Evolutionary conservation across 2,888 invertebrate species (phyloP).

Genomic region (Synanthedon vespiformis): DNA sequence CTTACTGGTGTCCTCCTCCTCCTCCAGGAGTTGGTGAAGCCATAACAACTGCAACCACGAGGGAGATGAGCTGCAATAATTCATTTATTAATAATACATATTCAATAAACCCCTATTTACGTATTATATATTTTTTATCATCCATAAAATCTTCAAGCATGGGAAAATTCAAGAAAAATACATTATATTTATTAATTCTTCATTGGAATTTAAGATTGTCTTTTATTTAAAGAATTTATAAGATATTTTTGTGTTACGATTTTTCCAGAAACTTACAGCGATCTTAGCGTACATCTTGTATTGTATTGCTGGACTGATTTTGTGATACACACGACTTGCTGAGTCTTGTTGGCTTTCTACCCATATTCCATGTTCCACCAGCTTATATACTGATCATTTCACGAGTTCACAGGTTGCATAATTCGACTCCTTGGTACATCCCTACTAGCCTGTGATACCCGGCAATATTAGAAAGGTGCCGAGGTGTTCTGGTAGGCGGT

Average conservation of each 20-base stretch:
- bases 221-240: too few relatives aligned
- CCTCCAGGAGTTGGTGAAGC: slow-evolving; percentile 54
- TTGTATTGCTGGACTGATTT: slow-evolving; percentile 56
- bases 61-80: slow-evolving; percentile 41
- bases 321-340: slow-evolving; percentile 38
- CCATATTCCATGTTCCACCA: slow-evolving; percentile 34
- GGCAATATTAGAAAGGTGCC: slow-evolving; percentile 38
- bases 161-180: too few relatives aligned
- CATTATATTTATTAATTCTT: too few relatives aligned
- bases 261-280: slow-evolving; percentile 45
- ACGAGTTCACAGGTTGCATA: slow-evolving; percentile 47
- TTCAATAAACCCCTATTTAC: too few relatives aligned
- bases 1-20: slow-evolving; percentile 54
- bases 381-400: slow-evolving; percentile 47
- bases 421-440: slow-evolving; percentile 56
- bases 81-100: background rate
- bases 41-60: slow-evolving; percentile 39
- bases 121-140: too few relatives aligned
- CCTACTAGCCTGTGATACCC: slow-evolving; percentile 52
- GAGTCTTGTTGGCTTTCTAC: slow-evolving; percentile 52
- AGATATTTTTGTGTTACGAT: too few relatives aligned
- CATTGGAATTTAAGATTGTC: too few relatives aligned
- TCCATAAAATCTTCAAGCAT: too few relatives aligned
- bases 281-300: slow-evolving; percentile 65
- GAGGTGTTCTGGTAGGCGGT: slow-evolving; percentile 8